phyloP scores from a whole-genome alignment of 2,888 invertebrate species.

The Agrotis clavis region DNA sequence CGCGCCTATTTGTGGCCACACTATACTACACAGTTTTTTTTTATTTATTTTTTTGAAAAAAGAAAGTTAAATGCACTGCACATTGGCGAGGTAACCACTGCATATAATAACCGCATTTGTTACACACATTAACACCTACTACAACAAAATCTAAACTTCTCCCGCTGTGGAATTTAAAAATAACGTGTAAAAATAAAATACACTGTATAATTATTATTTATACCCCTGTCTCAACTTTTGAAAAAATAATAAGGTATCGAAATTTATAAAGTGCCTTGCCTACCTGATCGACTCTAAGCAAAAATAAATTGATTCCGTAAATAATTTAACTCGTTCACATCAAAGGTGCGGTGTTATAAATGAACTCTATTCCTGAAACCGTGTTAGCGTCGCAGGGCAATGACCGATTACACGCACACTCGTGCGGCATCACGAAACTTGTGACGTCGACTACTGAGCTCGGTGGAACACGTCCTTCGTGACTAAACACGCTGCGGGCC shows the following conservation, averaged over 20 bases:
- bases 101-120: not conserved
- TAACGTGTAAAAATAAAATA: no score
- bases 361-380: conserved; percentile 27
- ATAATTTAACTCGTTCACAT: conserved; percentile 19
- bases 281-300: not conserved
- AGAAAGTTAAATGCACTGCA: not conserved
- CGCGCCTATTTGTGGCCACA: conserved; percentile 42
- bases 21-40: not conserved
- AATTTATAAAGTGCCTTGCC: not conserved
- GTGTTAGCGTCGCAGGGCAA: not conserved
- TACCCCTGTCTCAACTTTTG: no score
- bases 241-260: not conserved
- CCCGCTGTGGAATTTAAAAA: no score
- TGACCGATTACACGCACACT: conserved; percentile 46
- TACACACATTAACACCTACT: no score
- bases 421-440: not conserved
- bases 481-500: not conserved
- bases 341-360: conserved; percentile 25
- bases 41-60: no score
- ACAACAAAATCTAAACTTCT: not conserved
- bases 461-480: not conserved
- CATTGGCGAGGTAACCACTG: not conserved
- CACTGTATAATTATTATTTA: no score
- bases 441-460: conserved; percentile 11
- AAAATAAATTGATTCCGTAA: conserved; percentile 6